Percentiles rank a stretch among this genome's conserved stretches.
These are phyloP conservation scores for Megamerina dolium DNA, from an alignment of 2,888 invertebrate genomes.

Conservation along the genomic window DNA sequence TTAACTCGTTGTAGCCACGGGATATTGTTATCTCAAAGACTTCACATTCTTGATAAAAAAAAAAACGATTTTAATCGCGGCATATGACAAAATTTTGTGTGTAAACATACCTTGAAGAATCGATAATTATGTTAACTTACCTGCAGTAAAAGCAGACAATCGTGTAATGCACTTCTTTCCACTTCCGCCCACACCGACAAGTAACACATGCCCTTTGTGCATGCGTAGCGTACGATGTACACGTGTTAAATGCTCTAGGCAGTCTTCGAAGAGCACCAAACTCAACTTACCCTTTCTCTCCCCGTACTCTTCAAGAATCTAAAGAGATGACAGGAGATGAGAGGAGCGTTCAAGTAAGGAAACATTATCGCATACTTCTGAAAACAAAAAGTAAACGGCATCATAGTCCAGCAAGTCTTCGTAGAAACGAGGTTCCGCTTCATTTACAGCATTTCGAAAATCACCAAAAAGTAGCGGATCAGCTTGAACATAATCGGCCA, in stretches of 20 bases:
- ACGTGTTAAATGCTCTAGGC: slow-evolving; percentile 82
- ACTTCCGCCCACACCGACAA: slow-evolving; percentile 85
- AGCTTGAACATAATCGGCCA: slow-evolving; percentile 65
- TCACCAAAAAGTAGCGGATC: slow-evolving; percentile 86
- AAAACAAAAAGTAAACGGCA: slow-evolving; percentile 79
- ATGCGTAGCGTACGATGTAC: slow-evolving; percentile 79
- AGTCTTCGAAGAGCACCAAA: slow-evolving; percentile 86
- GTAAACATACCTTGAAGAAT: background rate
- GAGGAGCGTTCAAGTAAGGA: no score
- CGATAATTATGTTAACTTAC: slow-evolving; percentile 34
- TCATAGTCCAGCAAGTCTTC: slow-evolving; percentile 88
- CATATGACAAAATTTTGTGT: background rate
- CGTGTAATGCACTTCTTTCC: slow-evolving; percentile 79
- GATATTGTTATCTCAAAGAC: slow-evolving; percentile 76
- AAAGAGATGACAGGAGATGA: background rate
- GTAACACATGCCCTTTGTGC: slow-evolving; percentile 70
- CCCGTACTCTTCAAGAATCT: slow-evolving; percentile 82
- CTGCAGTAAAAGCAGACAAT: slow-evolving; percentile 77
- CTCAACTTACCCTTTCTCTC: slow-evolving; percentile 67
- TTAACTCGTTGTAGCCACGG: slow-evolving; percentile 77
- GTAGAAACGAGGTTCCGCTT: slow-evolving; percentile 72
- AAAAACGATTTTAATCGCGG: background rate
- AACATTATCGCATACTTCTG: slow-evolving; percentile 59
- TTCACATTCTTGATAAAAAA: slow-evolving; percentile 58
- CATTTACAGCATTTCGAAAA: slow-evolving; percentile 77